These are phyloP conservation scores for Platorchestia sp. DNA, from an alignment of 1,140 invertebrate species.

Conservation along the genomic window DNA sequence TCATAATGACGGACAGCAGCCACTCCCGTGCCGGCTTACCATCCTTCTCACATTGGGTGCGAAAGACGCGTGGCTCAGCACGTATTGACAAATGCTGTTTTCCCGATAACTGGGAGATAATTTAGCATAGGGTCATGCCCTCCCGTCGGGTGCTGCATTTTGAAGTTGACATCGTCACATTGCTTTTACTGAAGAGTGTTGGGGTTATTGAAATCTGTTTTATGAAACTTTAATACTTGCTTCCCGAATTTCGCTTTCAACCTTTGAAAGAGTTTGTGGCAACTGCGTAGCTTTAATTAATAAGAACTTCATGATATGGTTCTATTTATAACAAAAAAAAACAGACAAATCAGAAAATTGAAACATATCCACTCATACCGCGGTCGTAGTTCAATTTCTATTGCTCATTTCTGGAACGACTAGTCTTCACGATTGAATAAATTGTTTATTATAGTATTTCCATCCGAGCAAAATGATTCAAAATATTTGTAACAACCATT, in stretches of 20 bases:
- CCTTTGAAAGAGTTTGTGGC: background rate
- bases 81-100: background rate
- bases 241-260: too few species aligned
- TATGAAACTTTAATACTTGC: too few species aligned
- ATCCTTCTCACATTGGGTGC: background rate
- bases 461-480: too few species aligned
- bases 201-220: background rate
- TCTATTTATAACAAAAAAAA: background rate
- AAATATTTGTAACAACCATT: too few species aligned
- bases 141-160: background rate
- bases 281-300: background rate
- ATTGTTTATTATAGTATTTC: too few species aligned
- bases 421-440: too few species aligned
- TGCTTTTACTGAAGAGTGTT: background rate
- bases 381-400: too few species aligned
- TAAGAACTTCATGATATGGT: too few species aligned
- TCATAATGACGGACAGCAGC: background rate
- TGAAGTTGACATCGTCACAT: background rate
- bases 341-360: background rate
- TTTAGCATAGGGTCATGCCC: background rate
- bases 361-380: too few species aligned
- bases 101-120: background rate
- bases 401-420: too few species aligned
- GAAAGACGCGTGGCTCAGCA: background rate
- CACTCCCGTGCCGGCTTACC: background rate